Conservation (phyloP, 1,140 invertebrate genomes). For the Pseudomyrmex flavicornis region DNA sequence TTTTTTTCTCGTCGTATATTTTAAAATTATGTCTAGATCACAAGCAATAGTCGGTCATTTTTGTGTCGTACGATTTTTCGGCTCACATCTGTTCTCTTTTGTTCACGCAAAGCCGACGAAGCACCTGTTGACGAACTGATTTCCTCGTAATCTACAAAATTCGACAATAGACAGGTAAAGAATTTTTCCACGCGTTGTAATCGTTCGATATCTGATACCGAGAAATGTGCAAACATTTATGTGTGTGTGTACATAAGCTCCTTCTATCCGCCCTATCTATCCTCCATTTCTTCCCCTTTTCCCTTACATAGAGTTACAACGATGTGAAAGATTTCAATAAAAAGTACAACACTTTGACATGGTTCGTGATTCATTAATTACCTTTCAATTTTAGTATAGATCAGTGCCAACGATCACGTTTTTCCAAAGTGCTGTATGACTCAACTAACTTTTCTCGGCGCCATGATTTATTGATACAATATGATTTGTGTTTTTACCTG, state of each 20-base stretch:
- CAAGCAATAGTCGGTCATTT: constrained; percentile 67
- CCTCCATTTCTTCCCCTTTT: constrained; percentile 61
- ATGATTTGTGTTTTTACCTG: no score
- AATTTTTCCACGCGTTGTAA: constrained; percentile 67
- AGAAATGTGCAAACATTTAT: constrained; percentile 68
- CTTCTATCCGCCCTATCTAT: constrained; percentile 37
- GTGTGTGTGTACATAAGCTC: constrained; percentile 82
- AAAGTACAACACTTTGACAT: constrained; percentile 80
- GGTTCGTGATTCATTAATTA: constrained; percentile 49
- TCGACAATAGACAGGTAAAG: constrained; percentile 72
- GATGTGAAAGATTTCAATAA: constrained; percentile 82
- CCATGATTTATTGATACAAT: no score
- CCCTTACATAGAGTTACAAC: constrained; percentile 74
- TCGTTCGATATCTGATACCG: constrained; percentile 65
- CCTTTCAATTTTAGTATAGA: not conserved
- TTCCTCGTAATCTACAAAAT: constrained; percentile 67
- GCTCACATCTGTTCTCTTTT: not conserved
- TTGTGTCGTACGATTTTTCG: not conserved
- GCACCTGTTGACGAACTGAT: constrained; percentile 64
- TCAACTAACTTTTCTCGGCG: no score
- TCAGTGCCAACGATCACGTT: no score
- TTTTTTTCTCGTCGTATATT: no score
- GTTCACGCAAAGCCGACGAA: not conserved
- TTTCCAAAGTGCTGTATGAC: no score
- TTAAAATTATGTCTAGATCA: constrained; percentile 48